Evolutionary conservation across 1,140 invertebrate genomes (phyloP), one percentile per base, ranked within the genome.

Genomic region (Camponotus vicinus): DNA sequence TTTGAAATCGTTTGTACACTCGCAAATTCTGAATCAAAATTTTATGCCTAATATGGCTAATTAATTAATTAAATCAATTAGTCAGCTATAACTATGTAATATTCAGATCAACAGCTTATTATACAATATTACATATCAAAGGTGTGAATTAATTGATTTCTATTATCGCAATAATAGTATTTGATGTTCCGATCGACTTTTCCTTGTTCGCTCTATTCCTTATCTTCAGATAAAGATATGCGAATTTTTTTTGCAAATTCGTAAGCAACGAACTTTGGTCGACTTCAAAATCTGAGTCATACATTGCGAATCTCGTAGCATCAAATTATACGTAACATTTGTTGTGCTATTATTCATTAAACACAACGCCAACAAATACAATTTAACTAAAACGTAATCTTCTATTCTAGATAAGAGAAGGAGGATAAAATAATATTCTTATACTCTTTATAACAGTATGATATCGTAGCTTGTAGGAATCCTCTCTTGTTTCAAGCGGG

Each of bases 31-130:
- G 6, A 71, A 9, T 70, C 9, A 4, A 80, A 70, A 49, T 21
- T 27, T 70, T 32, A 55, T 21, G 21, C 21, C 21, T 21, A 21
- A 21, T 18, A 55, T 34, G 66, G 7, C 11, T n/a, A 45, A 32
- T 4, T 45, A 45, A 37, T 8, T 40, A 57, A 71, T 40, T 37
- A 63, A 27, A 63, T 75, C 40, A 37, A 83, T 83, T 59, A 73
- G 21, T 13, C 0, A 27, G 27, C 1, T 27, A 27, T 27, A 27
- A 27, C 27, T 27, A 59, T 18, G 13, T 18, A 49, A 45, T 49
- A 61, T 45, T 83, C 57, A 34, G 55, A 49, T 61, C 69, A 61
- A 75, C 61, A 49, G 42, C 63, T 34, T 42, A 83, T 83, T 83
- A 63, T 45, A 18, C 7, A 21, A 15, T n/a, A n/a, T 73, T 80